A percentile compares a stretch with the other conserved stretches of the same genome.
These are phyloP conservation scores for Polypedilum pembai DNA, from an alignment of 1,140 invertebrate species.

Conservation along the genomic window DNA sequence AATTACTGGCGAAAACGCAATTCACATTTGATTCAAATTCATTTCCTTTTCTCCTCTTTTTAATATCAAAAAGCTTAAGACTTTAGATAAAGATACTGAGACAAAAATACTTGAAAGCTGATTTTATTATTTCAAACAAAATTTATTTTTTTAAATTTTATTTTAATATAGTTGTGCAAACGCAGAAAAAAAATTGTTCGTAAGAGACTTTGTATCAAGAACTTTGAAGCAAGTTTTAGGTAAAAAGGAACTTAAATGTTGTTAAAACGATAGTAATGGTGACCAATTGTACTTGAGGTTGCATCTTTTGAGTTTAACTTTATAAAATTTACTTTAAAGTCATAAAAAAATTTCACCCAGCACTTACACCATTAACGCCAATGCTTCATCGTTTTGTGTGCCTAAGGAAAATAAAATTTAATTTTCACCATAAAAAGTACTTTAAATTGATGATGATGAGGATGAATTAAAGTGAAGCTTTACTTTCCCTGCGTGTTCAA, in stretches of 20 bases:
- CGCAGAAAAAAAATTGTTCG: background rate
- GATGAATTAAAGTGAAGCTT: background rate
- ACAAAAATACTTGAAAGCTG: too few relatives aligned
- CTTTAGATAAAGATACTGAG: background rate
- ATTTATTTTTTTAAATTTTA: background rate
- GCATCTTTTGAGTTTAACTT: too few relatives aligned
- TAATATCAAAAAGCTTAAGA: background rate
- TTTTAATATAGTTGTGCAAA: background rate
- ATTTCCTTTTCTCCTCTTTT: background rate
- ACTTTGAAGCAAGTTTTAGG: background rate
- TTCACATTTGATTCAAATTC: background rate
- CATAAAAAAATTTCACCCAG: too few relatives aligned
- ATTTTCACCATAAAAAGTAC: too few relatives aligned
- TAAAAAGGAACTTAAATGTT: background rate
- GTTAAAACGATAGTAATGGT: background rate
- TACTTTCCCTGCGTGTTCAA: background rate
- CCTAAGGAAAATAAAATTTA: too few relatives aligned
- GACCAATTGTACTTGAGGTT: background rate
- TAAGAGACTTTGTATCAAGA: background rate
- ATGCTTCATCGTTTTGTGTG: too few relatives aligned
- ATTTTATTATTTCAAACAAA: too few relatives aligned
- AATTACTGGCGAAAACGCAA: too few relatives aligned
- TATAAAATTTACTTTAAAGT: too few relatives aligned
- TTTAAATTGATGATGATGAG: background rate
- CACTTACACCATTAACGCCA: too few relatives aligned